These are phyloP conservation scores for Melanostoma scalare DNA, from an alignment of 2,888 invertebrate species.

Conservation along the genomic window DNA sequence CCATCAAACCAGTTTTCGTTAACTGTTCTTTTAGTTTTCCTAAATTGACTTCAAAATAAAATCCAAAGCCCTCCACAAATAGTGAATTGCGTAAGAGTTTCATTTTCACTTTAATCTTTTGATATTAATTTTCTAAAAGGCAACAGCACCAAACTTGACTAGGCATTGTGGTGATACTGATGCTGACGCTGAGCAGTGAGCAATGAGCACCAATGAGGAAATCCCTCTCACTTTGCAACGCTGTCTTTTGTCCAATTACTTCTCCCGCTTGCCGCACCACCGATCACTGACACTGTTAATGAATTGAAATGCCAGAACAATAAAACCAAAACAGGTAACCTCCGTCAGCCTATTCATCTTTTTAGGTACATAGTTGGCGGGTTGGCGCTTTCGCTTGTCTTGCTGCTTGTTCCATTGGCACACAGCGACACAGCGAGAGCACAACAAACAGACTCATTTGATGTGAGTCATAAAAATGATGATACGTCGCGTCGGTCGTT, in stretches of 20 bases:
- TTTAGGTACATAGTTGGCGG: conserved; percentile 26
- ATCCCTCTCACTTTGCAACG: conserved; percentile 53
- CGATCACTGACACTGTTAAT: conserved; percentile 36
- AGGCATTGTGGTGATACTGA: background rate
- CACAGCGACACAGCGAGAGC: conserved; percentile 10
- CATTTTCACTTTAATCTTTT: too few relatives aligned
- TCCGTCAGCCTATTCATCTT: conserved; percentile 39
- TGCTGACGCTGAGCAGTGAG: background rate
- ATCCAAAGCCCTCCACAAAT: too few relatives aligned
- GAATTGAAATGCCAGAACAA: conserved; percentile 32
- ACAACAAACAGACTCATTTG: conserved; percentile 17
- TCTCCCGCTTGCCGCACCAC: conserved; percentile 16
- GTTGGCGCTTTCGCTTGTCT: conserved; percentile 58
- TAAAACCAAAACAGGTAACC: conserved; percentile 59
- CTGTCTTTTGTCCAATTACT: conserved; percentile 56
- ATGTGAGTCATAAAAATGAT: conserved; percentile 58
- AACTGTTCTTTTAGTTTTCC: too few relatives aligned
- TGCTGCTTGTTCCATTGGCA: conserved; percentile 43
- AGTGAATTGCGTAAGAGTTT: too few relatives aligned
- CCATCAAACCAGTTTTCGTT: too few relatives aligned
- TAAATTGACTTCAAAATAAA: too few relatives aligned
- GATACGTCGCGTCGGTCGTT: conserved; percentile 36
- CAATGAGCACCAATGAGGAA: conserved; percentile 22
- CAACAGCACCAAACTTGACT: too few relatives aligned
- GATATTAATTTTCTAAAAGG: too few relatives aligned